Base-by-base conservation (phyloP, 2,797 vertebrate species). In the Columba guinea region DNA sequence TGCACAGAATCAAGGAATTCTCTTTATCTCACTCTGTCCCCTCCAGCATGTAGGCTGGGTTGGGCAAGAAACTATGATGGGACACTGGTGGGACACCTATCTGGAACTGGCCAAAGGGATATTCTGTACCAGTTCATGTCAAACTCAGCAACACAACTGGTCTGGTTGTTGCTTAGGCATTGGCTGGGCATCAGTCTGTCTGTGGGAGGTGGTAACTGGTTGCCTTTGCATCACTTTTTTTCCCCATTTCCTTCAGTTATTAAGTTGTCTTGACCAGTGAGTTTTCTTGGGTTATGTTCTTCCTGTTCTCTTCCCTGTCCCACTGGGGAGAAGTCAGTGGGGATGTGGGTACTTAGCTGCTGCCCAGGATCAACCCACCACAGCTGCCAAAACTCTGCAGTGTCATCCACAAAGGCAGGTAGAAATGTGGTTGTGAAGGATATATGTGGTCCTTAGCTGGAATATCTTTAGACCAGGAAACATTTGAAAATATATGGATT, bases 181-280 rank as follows among this genome's bases (percentile, higher is more conserved):
- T 7, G 3, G 6, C 22, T 67, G 44, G 27, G 23, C 0, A 1
- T 23, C 2, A 0, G 6, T 39, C 48, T 70, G 23, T 49, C 70
- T 39, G 15, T 14, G 37, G 37, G 32, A 82, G 6, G 2, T 9
- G 24, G 32, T 35, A 82, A 82, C 27, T 7, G 4, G 24, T 16
- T 30, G 7, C 20, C 24, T 87, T 84, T 78, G 24, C 9, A 26
- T 37, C 12, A 10, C 13, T 64, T 56, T 69, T 55, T 37, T 52
- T 46, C 13, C 44, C 15, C 7, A 41, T 20, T 62, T 69, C 52
- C 10, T 71, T 75, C 3, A 1, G 12, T 79, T 56, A 15, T 9
- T 85, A 14, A 73, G 18, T 5, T 27, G 7, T 26, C 13, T 30
- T 35, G 15, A 71, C 7, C 30, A 27, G 3, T 1, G 5, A 52